Base-by-base conservation (phyloP, 1,140 invertebrate genomes). In the Pinna nobilis region DNA sequence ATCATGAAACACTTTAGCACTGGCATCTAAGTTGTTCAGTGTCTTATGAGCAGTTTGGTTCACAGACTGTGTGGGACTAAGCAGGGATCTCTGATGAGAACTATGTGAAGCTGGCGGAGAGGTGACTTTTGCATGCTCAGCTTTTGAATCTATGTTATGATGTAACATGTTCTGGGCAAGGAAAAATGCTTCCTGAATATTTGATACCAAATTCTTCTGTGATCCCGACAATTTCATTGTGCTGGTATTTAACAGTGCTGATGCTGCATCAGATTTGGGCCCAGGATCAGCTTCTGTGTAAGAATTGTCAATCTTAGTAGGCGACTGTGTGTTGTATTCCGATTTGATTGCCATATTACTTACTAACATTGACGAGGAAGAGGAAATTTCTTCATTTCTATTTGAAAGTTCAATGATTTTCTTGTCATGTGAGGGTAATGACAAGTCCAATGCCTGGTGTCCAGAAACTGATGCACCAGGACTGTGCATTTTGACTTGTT, bases 151-250 rank as follows among this genome's bases (percentile, higher is more conserved):
- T 9, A 23, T 59, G 53, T 70, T 70, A n/a, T 65, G 44, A 47
- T 69, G 65, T 32, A 75, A 53, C 49, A 75, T 68, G 50, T 53
- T 75, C 30, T 68, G 44, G 32, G 66, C 67, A 32, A 75, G 39
- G 32, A 70, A 60, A 70, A 75, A 75, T 37, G 61, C 67, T 50
- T 75, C 51, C 69, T 64, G 64, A 60, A 75, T 70, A 23, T 39
- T 75, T 5, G 67, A 65, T 32, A 70, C 69, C 44, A 75, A 60
- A 55, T 59, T 68, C 37, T 75, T 59, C 28, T 75, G 73, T 37
- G 20, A 37, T 33, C 67, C 73, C 35, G 73, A 70, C 37, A 75
- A 23, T 70, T 75, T 70, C 41, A 75, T 59, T 25, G 55, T 30
- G n/a, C 30, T 30, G 33, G 35, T n/a, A 47, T 50, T 20, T 7